phyloP scores from a whole-genome alignment of 2,888 invertebrate species.

The Zeuzera pyrina region DNA sequence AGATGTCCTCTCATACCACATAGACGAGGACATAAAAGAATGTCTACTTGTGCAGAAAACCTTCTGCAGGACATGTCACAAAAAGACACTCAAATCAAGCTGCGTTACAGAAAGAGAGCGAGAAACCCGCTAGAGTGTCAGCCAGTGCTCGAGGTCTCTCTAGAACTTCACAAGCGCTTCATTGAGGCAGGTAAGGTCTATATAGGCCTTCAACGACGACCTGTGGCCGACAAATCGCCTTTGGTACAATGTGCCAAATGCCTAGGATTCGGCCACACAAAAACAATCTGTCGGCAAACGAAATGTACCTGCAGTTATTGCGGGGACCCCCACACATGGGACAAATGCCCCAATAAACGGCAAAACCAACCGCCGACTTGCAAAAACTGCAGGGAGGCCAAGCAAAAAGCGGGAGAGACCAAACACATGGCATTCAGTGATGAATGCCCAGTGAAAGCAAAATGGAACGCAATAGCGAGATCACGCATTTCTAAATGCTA shows the following conservation, averaged over 20 bases:
- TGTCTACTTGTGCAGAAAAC: conserved; percentile 7
- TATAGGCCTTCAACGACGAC: conserved; percentile 3
- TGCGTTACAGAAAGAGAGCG: conserved; percentile 15
- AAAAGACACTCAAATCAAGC: conserved; percentile 3
- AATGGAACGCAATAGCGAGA: too few relatives aligned
- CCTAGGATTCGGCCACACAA: too few relatives aligned
- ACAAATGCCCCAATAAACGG: too few relatives aligned
- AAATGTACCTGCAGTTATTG: conserved; percentile 18
- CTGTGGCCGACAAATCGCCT: conserved; percentile 8
- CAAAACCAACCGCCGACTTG: conserved; percentile 4
- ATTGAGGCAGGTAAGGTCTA: conserved; percentile 2
- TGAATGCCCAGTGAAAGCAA: too few relatives aligned
- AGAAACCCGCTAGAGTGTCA: conserved; percentile 16
- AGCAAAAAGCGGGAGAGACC: not conserved
- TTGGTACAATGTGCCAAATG: conserved; percentile 11
- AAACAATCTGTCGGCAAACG: conserved; percentile 13
- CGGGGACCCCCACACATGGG: too few relatives aligned
- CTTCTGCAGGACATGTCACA: conserved; percentile 4
- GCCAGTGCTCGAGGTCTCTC: conserved; percentile 16
- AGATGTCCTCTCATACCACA: conserved; percentile 9
- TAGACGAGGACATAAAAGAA: conserved; percentile 8
- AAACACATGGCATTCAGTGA: too few relatives aligned
- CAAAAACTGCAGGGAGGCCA: conserved; percentile 10
- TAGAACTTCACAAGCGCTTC: conserved; percentile 9
- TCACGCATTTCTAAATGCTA: too few relatives aligned